Percentiles rank a stretch among this genome's conserved stretches.
These are phyloP conservation scores for Apotomis betuletana DNA, from an alignment of 2,888 invertebrate genomes.

Conservation along the genomic window DNA sequence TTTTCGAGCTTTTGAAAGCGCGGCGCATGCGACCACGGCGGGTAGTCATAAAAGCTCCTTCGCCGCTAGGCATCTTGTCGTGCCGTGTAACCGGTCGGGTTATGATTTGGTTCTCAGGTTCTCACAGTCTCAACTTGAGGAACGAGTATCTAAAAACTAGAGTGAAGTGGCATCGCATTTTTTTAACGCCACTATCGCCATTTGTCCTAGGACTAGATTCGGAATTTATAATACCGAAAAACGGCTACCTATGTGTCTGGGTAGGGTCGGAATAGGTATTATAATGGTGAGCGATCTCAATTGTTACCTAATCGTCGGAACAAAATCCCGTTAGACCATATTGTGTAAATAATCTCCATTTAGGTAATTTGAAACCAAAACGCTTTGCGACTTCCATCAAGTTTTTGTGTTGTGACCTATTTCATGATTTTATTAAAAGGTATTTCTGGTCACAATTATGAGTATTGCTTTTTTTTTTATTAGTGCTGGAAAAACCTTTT, in stretches of 20 bases:
- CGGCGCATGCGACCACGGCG: constrained; percentile 65
- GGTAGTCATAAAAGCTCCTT: constrained; percentile 56
- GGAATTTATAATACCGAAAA: neutral
- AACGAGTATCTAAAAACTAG: constrained; percentile 82
- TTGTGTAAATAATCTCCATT: constrained; percentile 22
- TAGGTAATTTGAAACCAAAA: neutral
- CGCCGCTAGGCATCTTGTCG: constrained; percentile 62
- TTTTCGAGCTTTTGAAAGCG: constrained; percentile 79
- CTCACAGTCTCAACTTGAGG: constrained; percentile 79
- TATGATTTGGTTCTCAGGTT: constrained; percentile 79
- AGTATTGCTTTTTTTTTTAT: neutral
- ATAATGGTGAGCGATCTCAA: constrained; percentile 15
- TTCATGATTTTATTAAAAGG: constrained; percentile 6
- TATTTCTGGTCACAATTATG: neutral
- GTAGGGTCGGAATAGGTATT: neutral
- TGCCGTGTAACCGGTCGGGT: constrained; percentile 64
- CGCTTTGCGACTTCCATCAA: constrained; percentile 14
- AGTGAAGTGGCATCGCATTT: constrained; percentile 80
- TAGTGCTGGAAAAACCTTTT: neutral
- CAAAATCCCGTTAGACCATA: constrained; percentile 16
- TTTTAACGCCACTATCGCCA: constrained; percentile 74
- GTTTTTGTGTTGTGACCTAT: neutral
- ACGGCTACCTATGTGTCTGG: neutral
- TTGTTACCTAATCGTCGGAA: constrained; percentile 27
- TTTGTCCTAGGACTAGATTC: constrained; percentile 40